Conservation (phyloP, 1,140 invertebrate species). For the Euwallacea fornicatus region DNA sequence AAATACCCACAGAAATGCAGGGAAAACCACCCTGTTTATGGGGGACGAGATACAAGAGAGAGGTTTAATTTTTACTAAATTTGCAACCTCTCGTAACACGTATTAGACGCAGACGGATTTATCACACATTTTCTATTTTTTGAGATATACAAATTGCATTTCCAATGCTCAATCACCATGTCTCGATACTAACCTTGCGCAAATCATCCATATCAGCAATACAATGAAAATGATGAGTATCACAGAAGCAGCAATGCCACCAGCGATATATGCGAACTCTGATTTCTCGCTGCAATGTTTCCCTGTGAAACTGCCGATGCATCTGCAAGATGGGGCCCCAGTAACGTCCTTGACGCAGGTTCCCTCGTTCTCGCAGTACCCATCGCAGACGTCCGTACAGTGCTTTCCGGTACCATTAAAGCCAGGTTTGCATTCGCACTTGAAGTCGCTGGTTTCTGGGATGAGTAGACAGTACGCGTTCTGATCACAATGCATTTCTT, state of each 20-base stretch:
- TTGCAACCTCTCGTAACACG: too few relatives aligned
- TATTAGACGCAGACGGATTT: too few relatives aligned
- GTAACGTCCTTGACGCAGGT: conserved; percentile 83
- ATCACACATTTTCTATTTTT: neutral
- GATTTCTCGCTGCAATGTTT: conserved; percentile 87
- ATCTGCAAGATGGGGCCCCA: conserved; percentile 83
- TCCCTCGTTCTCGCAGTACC: conserved; percentile 90
- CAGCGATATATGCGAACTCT: conserved; percentile 92
- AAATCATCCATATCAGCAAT: conserved; percentile 95
- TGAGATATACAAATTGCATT: conserved; percentile 8
- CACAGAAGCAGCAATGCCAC: conserved; percentile 88
- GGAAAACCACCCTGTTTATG: neutral
- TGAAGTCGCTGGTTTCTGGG: conserved; percentile 82
- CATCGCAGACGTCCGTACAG: conserved; percentile 84
- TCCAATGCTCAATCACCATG: neutral
- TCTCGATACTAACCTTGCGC: conserved; percentile 68
- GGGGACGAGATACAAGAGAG: too few relatives aligned
- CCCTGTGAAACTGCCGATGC: conserved; percentile 90
- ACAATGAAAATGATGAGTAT: conserved; percentile 91
- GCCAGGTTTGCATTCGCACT: conserved; percentile 91
- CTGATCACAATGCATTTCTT: conserved; percentile 81
- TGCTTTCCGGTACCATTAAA: conserved; percentile 86
- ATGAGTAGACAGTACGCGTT: conserved; percentile 89
- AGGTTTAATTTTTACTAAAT: too few relatives aligned
- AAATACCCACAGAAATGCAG: too few relatives aligned